phyloP scores from a whole-genome alignment of 2,888 invertebrate species.

The Poecilus cupreus region DNA sequence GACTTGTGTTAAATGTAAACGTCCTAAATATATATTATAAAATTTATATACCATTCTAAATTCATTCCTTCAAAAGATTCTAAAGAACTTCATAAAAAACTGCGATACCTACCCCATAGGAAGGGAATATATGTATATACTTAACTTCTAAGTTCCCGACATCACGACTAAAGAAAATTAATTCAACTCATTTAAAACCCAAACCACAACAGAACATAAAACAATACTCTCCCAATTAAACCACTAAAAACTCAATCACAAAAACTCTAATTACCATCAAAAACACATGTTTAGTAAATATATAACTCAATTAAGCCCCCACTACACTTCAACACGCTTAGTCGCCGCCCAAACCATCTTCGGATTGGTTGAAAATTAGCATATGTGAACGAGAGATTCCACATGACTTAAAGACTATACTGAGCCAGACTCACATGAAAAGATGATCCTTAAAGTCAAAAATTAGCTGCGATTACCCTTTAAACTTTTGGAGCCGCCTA shows the following conservation, averaged over 20 bases:
- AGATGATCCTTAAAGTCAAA: slow-evolving; percentile 18
- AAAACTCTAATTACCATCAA: slow-evolving; percentile 35
- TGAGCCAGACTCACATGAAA: not conserved
- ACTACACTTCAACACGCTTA: not conserved
- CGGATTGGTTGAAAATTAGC: slow-evolving; percentile 55
- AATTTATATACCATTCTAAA: too few relatives aligned
- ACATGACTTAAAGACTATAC: slow-evolving; percentile 32
- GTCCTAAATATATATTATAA: too few relatives aligned
- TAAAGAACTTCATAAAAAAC: too few relatives aligned
- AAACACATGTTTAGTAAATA: slow-evolving; percentile 38
- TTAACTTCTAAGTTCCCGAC: too few relatives aligned
- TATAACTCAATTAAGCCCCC: slow-evolving; percentile 47
- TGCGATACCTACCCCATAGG: too few relatives aligned
- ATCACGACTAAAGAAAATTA: not conserved
- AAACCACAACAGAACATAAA: slow-evolving; percentile 3
- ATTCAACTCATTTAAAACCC: not conserved
- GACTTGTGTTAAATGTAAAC: too few relatives aligned
- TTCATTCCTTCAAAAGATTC: too few relatives aligned
- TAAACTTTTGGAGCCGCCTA: slow-evolving; percentile 34
- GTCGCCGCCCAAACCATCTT: slow-evolving; percentile 14
- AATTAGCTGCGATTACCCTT: slow-evolving; percentile 44
- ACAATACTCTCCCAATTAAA: slow-evolving; percentile 23
- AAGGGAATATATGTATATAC: too few relatives aligned
- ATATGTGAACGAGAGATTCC: slow-evolving; percentile 25
- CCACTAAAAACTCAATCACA: slow-evolving; percentile 32